These are phyloP conservation scores for Ctenopoma multispine DNA, from an alignment of 2,797 vertebrate genomes.

Conservation along the genomic window DNA sequence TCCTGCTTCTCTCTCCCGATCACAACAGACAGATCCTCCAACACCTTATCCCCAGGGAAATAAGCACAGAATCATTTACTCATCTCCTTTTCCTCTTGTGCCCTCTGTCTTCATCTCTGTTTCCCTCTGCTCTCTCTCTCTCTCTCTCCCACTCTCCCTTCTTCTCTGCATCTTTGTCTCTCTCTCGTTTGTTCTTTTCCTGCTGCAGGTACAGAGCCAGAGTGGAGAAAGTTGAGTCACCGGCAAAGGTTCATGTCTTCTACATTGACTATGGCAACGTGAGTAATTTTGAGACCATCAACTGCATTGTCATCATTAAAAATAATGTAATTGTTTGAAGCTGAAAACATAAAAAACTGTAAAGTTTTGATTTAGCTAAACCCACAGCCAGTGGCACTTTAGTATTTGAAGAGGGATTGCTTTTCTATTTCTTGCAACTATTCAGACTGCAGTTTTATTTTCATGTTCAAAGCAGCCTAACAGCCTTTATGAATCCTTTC, in stretches of 20 bases:
- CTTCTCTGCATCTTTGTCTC: neutral
- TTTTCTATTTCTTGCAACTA: slow-evolving; percentile 30
- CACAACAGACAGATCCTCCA: slow-evolving; percentile 76
- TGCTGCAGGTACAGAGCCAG: slow-evolving; percentile 93
- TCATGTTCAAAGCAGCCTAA: slow-evolving; percentile 42
- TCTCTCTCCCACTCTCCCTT: slow-evolving; percentile 16
- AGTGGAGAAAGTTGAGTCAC: slow-evolving; percentile 93
- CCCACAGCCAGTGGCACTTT: slow-evolving; percentile 32
- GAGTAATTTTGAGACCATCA: slow-evolving; percentile 76
- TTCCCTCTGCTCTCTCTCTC: slow-evolving; percentile 29
- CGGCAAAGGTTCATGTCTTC: slow-evolving; percentile 92
- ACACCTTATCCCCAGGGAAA: slow-evolving; percentile 76
- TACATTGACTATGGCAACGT: slow-evolving; percentile 99
- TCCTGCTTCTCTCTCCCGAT: slow-evolving; percentile 62
- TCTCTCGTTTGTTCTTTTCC: slow-evolving; percentile 46
- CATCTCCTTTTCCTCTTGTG: slow-evolving; percentile 71
- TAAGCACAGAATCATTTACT: slow-evolving; percentile 80
- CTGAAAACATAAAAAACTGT: slow-evolving; percentile 1
- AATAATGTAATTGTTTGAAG: slow-evolving; percentile 13
- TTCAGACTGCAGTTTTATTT: slow-evolving; percentile 52
- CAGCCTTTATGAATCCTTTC: slow-evolving; percentile 38
- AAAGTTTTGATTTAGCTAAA: slow-evolving; percentile 32
- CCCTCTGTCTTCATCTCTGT: slow-evolving; percentile 63
- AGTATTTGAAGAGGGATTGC: slow-evolving; percentile 32
- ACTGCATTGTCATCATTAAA: slow-evolving; percentile 31